These are phyloP conservation scores for Eilema sororculum DNA, from an alignment of 2,888 invertebrate species.

Conservation along the genomic window DNA sequence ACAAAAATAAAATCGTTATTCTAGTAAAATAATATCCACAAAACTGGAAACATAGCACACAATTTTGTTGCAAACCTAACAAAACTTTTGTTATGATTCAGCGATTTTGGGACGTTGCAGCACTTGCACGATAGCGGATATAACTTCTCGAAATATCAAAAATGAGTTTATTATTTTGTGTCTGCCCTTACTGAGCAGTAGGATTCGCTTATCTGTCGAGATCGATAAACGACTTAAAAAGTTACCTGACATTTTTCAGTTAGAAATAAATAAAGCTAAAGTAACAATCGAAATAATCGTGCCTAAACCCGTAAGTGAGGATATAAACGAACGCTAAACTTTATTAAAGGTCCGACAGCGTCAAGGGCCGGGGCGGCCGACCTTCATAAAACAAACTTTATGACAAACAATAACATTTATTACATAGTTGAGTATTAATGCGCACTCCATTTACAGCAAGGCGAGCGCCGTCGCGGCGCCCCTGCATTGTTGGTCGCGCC, in stretches of 20 bases:
- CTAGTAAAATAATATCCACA: slow-evolving; percentile 51
- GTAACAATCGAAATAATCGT: slow-evolving; percentile 63
- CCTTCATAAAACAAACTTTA: slow-evolving; percentile 84
- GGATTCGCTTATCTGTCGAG: slow-evolving; percentile 56
- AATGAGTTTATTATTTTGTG: slow-evolving; percentile 72
- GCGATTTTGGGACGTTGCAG: slow-evolving; percentile 66
- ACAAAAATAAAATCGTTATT: background rate
- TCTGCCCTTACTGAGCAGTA: slow-evolving; percentile 59
- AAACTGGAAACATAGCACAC: slow-evolving; percentile 52
- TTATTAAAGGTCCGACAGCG: slow-evolving; percentile 76
- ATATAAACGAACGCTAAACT: slow-evolving; percentile 71
- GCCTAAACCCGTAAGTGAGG: slow-evolving; percentile 62
- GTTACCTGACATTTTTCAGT: slow-evolving; percentile 37
- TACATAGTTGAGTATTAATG: slow-evolving; percentile 83
- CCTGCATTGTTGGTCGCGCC: slow-evolving; percentile 66
- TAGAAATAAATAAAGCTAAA: slow-evolving; percentile 46
- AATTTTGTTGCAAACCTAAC: slow-evolving; percentile 72
- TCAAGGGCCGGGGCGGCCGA: slow-evolving; percentile 68
- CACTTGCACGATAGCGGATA: slow-evolving; percentile 63
- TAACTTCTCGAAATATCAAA: slow-evolving; percentile 72
- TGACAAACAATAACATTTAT: slow-evolving; percentile 86
- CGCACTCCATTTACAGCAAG: slow-evolving; percentile 78
- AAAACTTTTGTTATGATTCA: slow-evolving; percentile 75
- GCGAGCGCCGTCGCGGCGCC: slow-evolving; percentile 70
- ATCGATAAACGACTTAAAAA: slow-evolving; percentile 49